Percentiles rank a stretch among this genome's conserved stretches.
Conservation (phyloP, 2,797 vertebrate genomes). For the Cryptoblepharus egeriae region DNA sequence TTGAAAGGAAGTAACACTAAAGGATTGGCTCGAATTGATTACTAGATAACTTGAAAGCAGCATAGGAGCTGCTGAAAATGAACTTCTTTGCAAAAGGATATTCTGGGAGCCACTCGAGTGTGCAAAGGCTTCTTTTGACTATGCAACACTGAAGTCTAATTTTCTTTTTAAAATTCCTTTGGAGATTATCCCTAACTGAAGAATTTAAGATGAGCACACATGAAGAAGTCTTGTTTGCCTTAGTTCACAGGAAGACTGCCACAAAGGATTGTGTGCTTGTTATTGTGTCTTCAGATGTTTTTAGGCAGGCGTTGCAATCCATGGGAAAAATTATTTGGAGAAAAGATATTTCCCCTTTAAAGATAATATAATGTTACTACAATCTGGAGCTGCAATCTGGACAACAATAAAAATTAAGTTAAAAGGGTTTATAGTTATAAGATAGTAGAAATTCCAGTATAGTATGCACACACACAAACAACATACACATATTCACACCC, state of each 20-base stretch:
- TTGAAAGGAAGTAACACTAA: conserved; percentile 11
- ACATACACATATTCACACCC: too few species aligned
- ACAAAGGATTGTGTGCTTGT: conserved; percentile 21
- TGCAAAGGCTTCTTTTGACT: not conserved
- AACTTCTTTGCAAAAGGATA: conserved; percentile 33
- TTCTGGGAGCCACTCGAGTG: not conserved
- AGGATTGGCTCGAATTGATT: conserved; percentile 29
- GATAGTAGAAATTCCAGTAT: not conserved
- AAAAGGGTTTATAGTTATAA: not conserved
- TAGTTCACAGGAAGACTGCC: not conserved
- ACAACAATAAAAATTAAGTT: not conserved
- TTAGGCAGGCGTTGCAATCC: not conserved
- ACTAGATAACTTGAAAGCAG: not conserved
- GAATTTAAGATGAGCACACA: not conserved
- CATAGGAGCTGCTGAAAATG: not conserved
- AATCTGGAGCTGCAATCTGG: not conserved
- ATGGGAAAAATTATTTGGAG: not conserved
- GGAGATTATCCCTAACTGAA: conserved; percentile 15
- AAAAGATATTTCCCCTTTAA: not conserved
- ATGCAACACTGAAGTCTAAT: not conserved
- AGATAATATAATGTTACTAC: conserved; percentile 19
- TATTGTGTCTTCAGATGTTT: conserved; percentile 21
- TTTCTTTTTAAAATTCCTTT: conserved; percentile 12
- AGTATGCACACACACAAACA: too few species aligned
- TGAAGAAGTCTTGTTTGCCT: not conserved